These are phyloP conservation scores for Rhabdophis nuchalis DNA, from an alignment of 2,797 vertebrate species.

Conservation along the genomic window DNA sequence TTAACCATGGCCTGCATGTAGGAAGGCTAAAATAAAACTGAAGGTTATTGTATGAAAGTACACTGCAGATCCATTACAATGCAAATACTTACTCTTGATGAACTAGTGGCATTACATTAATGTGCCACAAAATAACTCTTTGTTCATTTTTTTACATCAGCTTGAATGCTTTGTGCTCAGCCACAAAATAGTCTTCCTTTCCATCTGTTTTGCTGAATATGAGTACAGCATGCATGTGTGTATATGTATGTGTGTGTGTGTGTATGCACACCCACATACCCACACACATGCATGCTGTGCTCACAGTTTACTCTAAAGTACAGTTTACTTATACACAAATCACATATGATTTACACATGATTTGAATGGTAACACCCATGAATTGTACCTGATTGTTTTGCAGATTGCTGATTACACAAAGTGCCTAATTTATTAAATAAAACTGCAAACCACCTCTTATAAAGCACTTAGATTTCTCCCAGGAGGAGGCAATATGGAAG, in stretches of 20 bases:
- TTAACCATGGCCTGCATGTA: constrained; percentile 8
- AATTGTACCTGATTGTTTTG: constrained; percentile 31
- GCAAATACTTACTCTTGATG: constrained; percentile 11
- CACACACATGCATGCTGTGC: constrained; percentile 3
- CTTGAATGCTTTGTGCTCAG: neutral
- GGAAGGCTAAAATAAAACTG: constrained; percentile 25
- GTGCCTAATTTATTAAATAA: constrained; percentile 29
- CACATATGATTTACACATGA: constrained; percentile 15
- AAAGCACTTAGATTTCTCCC: constrained; percentile 35
- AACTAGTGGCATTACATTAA: constrained; percentile 8
- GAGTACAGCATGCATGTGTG: neutral
- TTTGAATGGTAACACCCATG: constrained; percentile 27
- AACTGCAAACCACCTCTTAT: constrained; percentile 23
- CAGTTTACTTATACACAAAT: constrained; percentile 27
- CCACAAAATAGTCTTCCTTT: neutral
- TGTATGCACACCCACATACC: neutral
- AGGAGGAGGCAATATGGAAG: constrained; percentile 24
- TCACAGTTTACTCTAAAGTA: constrained; percentile 7
- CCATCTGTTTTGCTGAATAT: constrained; percentile 2
- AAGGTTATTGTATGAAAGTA: constrained; percentile 11
- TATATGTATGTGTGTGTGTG: neutral
- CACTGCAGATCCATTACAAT: constrained; percentile 8
- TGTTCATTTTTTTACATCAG: neutral
- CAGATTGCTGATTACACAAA: constrained; percentile 37
- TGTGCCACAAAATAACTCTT: neutral